Percentiles rank a stretch among this genome's conserved stretches.
Evolutionary conservation across 2,888 invertebrate species (phyloP).

Genomic region (Thymelicus lineola): DNA sequence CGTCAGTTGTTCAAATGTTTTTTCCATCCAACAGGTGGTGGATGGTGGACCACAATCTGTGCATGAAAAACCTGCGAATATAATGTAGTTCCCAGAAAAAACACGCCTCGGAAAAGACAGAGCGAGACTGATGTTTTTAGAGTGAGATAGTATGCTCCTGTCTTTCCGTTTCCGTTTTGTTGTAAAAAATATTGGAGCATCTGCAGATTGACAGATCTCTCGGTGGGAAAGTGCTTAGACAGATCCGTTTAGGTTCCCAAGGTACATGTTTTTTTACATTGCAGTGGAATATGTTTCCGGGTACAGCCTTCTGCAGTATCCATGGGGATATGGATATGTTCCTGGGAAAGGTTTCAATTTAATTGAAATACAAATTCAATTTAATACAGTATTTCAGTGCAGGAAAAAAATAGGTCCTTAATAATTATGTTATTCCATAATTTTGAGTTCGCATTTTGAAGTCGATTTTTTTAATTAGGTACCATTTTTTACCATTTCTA

Average conservation of each 20-base stretch:
- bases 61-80: slow-evolving; percentile 70
- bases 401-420: too few species aligned
- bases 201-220: slow-evolving; percentile 54
- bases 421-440: too few species aligned
- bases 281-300: slow-evolving; percentile 14
- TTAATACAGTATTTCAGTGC: too few species aligned
- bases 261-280: slow-evolving; percentile 9
- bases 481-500: too few species aligned
- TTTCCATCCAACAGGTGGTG: slow-evolving; percentile 71
- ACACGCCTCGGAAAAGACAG: slow-evolving; percentile 61
- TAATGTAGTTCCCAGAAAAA: slow-evolving; percentile 63
- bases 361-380: too few species aligned
- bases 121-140: slow-evolving; percentile 51
- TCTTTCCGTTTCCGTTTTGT: slow-evolving; percentile 82
- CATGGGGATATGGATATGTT: too few species aligned
- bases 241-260: slow-evolving; percentile 24
- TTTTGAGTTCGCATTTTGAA: too few species aligned
- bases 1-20: slow-evolving; percentile 39
- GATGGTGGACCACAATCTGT: slow-evolving; percentile 68
- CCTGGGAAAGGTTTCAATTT: too few species aligned
- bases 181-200: slow-evolving; percentile 72
- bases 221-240: slow-evolving; percentile 20
- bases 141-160: slow-evolving; percentile 58
- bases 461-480: too few species aligned
- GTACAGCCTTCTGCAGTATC: background rate